Conservation (phyloP, 23 tunicate species). For the Halocynthia roretzi region DNA sequence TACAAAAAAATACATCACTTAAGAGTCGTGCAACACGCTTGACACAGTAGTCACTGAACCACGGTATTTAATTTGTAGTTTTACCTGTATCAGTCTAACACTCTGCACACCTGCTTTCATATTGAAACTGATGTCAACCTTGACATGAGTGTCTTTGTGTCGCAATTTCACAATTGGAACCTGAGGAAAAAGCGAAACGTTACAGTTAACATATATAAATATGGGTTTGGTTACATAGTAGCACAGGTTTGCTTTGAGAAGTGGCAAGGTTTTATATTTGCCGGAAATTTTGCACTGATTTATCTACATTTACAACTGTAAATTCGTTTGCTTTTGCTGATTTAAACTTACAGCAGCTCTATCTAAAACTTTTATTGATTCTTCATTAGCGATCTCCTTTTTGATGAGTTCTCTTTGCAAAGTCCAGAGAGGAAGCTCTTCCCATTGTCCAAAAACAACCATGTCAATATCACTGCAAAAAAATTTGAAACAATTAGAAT, state of each 20-base stretch:
- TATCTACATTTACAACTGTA: no score
- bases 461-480: conserved; percentile 85
- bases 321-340: no score
- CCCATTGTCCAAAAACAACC: conserved; percentile 90
- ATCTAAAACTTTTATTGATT: conserved; percentile 54
- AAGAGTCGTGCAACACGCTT: not conserved
- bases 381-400: conserved; percentile 46
- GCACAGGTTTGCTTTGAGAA: no score
- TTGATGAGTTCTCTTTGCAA: conserved; percentile 48
- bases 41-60: not conserved
- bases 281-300: not conserved
- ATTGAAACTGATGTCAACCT: conserved; percentile 91
- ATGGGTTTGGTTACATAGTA: no score
- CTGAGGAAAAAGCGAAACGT: conserved; percentile 20
- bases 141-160: conserved; percentile 46
- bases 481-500: not conserved
- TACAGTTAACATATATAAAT: no score
- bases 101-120: conserved; percentile 59
- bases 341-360: conserved; percentile 61
- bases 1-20: not conserved
- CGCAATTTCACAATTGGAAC: conserved; percentile 89
- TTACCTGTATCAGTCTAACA: conserved; percentile 65
- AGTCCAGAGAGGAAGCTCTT: conserved; percentile 52
- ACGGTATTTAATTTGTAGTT: not conserved
- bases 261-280: no score